Conservation (phyloP, 2,888 invertebrate genomes). For the Hemicrepidius hirtus region DNA sequence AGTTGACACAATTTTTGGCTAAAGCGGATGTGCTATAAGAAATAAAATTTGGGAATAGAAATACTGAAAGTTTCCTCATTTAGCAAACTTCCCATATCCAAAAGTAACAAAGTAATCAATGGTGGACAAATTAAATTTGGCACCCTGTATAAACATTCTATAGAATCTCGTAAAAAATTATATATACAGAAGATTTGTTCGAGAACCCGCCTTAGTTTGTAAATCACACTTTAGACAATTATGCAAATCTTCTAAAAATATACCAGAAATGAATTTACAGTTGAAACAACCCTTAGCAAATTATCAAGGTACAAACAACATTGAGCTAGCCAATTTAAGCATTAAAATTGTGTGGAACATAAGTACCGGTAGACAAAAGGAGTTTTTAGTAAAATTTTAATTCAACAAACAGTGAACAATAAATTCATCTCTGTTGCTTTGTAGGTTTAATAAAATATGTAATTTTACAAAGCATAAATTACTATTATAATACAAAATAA, state of each 20-base stretch:
- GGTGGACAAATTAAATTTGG: no score
- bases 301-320: not conserved
- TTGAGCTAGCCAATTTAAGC: slow-evolving; percentile 7
- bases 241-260: slow-evolving; percentile 1
- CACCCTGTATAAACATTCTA: no score
- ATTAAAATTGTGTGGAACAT: slow-evolving; percentile 10
- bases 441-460: slow-evolving; percentile 10
- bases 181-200: not conserved
- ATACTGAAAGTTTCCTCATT: no score
- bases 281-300: not conserved
- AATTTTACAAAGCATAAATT: slow-evolving; percentile 8
- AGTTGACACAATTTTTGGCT: no score
- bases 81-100: no score
- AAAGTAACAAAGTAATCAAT: no score
- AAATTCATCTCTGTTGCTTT: slow-evolving; percentile 22
- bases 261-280: slow-evolving; percentile 19
- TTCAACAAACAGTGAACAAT: slow-evolving; percentile 9
- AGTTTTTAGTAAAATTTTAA: not conserved
- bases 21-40: no score
- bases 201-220: slow-evolving; percentile 23
- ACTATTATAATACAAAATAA: slow-evolving; percentile 32
- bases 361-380: slow-evolving; percentile 5
- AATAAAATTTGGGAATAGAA: no score
- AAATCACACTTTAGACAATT: slow-evolving; percentile 12
- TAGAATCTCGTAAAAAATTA: no score